Evolutionary conservation across 2,113 vertebrate species (phyloP).

Genomic region (Sceloporus tristichus): DNA sequence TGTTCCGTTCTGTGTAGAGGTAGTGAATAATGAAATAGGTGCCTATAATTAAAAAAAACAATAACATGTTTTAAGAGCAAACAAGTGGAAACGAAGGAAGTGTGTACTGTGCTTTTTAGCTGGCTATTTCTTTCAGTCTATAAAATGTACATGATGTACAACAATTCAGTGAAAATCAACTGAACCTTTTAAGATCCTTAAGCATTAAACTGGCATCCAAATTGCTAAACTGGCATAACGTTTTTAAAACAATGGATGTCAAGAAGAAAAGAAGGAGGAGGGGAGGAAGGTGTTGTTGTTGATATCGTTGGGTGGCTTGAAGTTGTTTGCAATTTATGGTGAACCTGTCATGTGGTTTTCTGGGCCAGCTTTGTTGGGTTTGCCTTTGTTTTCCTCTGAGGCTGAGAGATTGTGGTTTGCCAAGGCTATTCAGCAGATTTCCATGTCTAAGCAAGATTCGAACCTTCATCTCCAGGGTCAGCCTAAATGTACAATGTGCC

Average conservation of each 20-base stretch:
- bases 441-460: too few relatives aligned
- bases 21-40: constrained; percentile 77
- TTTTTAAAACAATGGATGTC: not conserved
- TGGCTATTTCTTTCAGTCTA: not conserved
- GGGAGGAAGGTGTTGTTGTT: too few relatives aligned
- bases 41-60: constrained; percentile 72
- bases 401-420: too few relatives aligned
- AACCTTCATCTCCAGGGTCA: too few relatives aligned
- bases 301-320: too few relatives aligned
- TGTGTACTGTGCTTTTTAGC: not conserved
- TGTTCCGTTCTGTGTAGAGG: constrained; percentile 76
- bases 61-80: constrained; percentile 49
- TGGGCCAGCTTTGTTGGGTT: too few relatives aligned
- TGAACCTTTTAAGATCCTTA: not conserved
- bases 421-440: too few relatives aligned
- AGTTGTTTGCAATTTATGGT: too few relatives aligned
- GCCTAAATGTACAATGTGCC: too few relatives aligned
- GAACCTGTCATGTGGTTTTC: too few relatives aligned
- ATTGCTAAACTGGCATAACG: not conserved
- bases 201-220: not conserved
- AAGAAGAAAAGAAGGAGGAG: not conserved
- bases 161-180: not conserved
- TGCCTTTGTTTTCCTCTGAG: too few relatives aligned
- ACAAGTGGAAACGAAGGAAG: not conserved
- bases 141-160: not conserved